phyloP scores from a whole-genome alignment of 1,140 invertebrate genomes.

The Drosophila carrolli region DNA sequence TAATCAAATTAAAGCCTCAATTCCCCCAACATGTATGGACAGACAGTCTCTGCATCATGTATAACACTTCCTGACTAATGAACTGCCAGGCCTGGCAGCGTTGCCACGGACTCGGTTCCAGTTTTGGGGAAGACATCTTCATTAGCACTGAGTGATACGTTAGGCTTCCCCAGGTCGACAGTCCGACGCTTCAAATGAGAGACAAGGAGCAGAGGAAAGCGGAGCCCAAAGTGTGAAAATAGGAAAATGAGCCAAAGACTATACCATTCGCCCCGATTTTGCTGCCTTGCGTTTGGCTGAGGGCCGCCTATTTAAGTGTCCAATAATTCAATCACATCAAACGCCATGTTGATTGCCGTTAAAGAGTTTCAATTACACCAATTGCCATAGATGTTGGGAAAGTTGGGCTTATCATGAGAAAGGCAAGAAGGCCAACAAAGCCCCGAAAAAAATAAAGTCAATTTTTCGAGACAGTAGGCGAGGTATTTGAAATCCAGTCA shows the following conservation, averaged over 20 bases:
- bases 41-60: slow-evolving; percentile 35
- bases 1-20: slow-evolving; percentile 49
- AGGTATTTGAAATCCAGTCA: slow-evolving; percentile 1
- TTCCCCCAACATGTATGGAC: slow-evolving; percentile 38
- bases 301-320: slow-evolving; percentile 79
- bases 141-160: slow-evolving; percentile 69
- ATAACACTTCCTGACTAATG: slow-evolving; percentile 79
- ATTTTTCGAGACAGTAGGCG: slow-evolving; percentile 43
- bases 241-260: slow-evolving; percentile 45
- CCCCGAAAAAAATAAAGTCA: background rate
- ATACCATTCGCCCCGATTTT: slow-evolving; percentile 21
- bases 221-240: slow-evolving; percentile 56
- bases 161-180: slow-evolving; percentile 35
- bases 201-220: slow-evolving; percentile 12
- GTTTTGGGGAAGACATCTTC: slow-evolving; percentile 61
- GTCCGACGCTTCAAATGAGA: background rate
- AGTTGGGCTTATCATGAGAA: slow-evolving; percentile 49
- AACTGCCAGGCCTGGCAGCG: slow-evolving; percentile 49
- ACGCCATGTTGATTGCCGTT: slow-evolving; percentile 75
- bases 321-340: slow-evolving; percentile 82
- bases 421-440: slow-evolving; percentile 11
- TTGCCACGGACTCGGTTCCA: slow-evolving; percentile 38
- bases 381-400: slow-evolving; percentile 58
- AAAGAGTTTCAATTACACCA: slow-evolving; percentile 79
- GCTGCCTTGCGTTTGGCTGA: slow-evolving; percentile 40